Percentiles rank a stretch among this genome's conserved stretches.
phyloP scores from a whole-genome alignment of 2,797 vertebrate genomes.

The Lacerta viridis region DNA sequence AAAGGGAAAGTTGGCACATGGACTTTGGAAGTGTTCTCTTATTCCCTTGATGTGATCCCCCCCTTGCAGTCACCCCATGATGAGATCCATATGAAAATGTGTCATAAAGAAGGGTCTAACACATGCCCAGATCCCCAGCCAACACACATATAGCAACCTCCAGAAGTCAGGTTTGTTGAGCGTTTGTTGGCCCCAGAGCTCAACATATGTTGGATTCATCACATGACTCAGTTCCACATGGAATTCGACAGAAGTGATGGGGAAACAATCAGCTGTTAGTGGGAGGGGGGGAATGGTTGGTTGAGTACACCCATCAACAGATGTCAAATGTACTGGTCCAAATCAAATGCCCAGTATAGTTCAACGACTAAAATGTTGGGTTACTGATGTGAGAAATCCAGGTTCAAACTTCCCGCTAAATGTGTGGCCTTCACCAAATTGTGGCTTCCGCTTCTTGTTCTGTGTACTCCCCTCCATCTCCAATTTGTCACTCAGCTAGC shows the following conservation, averaged over 20 bases:
- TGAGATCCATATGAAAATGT: slow-evolving; percentile 43
- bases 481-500: neutral
- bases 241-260: neutral
- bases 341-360: neutral
- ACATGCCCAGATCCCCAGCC: slow-evolving; percentile 29
- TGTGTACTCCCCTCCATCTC: too few species aligned
- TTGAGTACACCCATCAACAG: neutral
- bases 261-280: neutral
- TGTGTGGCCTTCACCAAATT: neutral
- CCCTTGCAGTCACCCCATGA: slow-evolving; percentile 7
- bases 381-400: neutral
- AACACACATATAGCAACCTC: slow-evolving; percentile 28
- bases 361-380: neutral
- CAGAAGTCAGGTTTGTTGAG: slow-evolving; percentile 27
- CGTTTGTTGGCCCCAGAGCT: slow-evolving; percentile 26
- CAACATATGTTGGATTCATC: slow-evolving; percentile 21
- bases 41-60: neutral
- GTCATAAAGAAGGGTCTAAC: slow-evolving; percentile 27
- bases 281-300: neutral
- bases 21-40: slow-evolving; percentile 27
- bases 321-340: neutral
- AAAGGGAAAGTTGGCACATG: slow-evolving; percentile 38
- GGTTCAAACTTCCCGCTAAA: neutral
- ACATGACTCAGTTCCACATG: slow-evolving; percentile 15
- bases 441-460: neutral